Conservation (phyloP, 2,888 invertebrate species). For the Pandemis cinnamomeana region DNA sequence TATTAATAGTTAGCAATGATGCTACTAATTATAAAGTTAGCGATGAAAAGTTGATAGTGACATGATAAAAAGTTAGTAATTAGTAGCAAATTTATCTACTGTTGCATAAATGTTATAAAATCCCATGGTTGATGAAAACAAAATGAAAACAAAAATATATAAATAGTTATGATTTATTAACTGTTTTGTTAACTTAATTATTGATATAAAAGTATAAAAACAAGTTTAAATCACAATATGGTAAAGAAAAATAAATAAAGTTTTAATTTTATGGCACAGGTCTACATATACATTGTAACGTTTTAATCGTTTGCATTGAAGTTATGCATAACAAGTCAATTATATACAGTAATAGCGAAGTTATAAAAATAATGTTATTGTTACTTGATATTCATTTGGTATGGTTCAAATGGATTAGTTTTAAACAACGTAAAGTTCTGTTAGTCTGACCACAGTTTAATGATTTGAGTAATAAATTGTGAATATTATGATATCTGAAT, state of each 20-base stretch:
- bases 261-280: background rate
- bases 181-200: background rate
- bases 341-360: too few relatives aligned
- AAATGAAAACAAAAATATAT: conserved; percentile 6
- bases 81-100: background rate
- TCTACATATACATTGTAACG: background rate
- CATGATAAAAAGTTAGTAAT: background rate
- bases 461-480: background rate
- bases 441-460: background rate
- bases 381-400: background rate
- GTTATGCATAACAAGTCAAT: background rate
- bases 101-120: background rate
- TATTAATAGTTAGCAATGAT: background rate
- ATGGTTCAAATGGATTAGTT: background rate
- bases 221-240: background rate
- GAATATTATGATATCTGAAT: background rate
- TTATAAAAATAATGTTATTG: too few relatives aligned
- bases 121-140: background rate
- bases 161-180: conserved; percentile 1
- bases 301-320: background rate
- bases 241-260: background rate
- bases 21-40: background rate
- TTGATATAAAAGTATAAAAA: background rate
- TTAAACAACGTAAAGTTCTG: background rate
- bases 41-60: background rate